These are phyloP conservation scores for Ageneiosus marmoratus DNA, from an alignment of 2,113 vertebrate species.

Conservation along the genomic window DNA sequence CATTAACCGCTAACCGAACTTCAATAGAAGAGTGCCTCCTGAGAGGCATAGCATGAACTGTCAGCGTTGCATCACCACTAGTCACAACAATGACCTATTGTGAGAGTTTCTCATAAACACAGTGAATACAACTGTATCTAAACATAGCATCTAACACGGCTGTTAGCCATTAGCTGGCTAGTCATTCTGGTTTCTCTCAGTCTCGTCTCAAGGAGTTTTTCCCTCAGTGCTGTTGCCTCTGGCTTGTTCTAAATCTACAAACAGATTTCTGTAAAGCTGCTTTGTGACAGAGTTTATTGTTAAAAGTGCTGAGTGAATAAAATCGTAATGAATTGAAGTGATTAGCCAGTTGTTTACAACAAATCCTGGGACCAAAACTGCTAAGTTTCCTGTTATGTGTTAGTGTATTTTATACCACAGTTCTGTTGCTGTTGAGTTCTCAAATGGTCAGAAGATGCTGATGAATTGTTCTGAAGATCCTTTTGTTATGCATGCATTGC, in stretches of 20 bases:
- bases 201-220: not conserved
- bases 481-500: not conserved
- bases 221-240: not conserved
- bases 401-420: not conserved
- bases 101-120: no score
- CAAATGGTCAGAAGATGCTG: not conserved
- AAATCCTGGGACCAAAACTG: not conserved
- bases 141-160: not conserved
- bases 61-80: not conserved
- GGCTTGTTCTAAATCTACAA: not conserved
- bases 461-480: not conserved
- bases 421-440: not conserved
- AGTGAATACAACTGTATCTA: not conserved
- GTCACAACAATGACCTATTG: not conserved
- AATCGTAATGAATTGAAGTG: not conserved
- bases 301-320: not conserved
- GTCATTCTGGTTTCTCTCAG: not conserved
- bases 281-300: not conserved
- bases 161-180: slow-evolving; percentile 7
- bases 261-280: not conserved
- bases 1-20: not conserved
- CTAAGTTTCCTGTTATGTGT: no score
- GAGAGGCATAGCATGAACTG: not conserved
- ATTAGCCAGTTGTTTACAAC: not conserved
- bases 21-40: no score